phyloP scores from a whole-genome alignment of 2,888 invertebrate species.

The Drosophila flavopinicola region DNA sequence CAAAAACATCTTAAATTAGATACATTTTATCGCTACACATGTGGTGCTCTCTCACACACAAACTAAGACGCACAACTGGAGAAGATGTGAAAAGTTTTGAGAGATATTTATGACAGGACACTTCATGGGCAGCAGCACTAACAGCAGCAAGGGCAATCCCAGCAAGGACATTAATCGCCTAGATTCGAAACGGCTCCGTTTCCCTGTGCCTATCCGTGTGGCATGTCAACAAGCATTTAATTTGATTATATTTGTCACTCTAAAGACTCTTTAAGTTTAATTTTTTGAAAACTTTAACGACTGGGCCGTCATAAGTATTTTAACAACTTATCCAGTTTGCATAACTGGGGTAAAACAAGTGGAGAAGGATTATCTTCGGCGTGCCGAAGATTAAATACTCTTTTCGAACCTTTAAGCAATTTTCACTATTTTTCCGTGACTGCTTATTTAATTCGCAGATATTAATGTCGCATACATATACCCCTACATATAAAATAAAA shows the following conservation, averaged over 20 bases:
- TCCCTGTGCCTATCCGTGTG: constrained; percentile 36
- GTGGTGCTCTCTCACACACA: constrained; percentile 38
- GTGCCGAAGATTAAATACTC: too few species aligned
- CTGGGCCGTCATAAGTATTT: too few species aligned
- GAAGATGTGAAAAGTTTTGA: constrained; percentile 62
- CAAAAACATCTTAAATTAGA: constrained; percentile 79
- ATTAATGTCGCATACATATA: too few species aligned
- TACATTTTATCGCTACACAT: constrained; percentile 78
- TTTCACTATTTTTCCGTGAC: too few species aligned
- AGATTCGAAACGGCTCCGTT: constrained; percentile 2
- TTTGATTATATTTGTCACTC: constrained; percentile 70
- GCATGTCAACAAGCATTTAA: constrained; percentile 76
- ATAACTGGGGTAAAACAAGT: too few species aligned
- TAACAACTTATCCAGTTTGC: too few species aligned
- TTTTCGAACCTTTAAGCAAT: too few species aligned
- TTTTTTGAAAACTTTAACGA: constrained; percentile 10
- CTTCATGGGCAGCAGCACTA: constrained; percentile 57
- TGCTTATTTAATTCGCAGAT: too few species aligned
- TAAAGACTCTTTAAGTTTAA: not conserved
- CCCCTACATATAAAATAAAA: too few species aligned
- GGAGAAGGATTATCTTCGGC: too few species aligned
- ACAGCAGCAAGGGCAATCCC: constrained; percentile 5
- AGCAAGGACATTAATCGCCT: constrained; percentile 37
- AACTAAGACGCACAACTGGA: constrained; percentile 25
- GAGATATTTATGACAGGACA: constrained; percentile 76